Evolutionary conservation across 2,888 invertebrate genomes (phyloP).

Genomic region (Ferrisia virgata): DNA sequence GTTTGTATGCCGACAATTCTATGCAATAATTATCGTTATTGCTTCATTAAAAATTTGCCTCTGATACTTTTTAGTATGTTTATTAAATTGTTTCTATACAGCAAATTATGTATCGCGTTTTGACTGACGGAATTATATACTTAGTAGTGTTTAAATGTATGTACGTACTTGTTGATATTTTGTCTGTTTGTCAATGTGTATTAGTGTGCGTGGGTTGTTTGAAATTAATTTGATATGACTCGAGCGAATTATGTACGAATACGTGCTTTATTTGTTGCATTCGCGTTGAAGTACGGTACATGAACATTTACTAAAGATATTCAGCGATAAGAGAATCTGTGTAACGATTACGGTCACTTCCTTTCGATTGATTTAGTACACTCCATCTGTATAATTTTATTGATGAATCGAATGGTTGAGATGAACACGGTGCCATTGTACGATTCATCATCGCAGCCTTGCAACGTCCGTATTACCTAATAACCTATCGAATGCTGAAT

Average conservation of each 20-base stretch:
- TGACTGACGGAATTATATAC: not conserved
- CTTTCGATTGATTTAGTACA: not conserved
- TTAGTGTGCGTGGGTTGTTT: not conserved
- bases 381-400: not conserved
- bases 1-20: not conserved
- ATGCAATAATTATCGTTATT: not conserved
- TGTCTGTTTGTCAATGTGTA: not conserved
- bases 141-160: no score
- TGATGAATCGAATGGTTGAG: not conserved
- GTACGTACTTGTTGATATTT: not conserved
- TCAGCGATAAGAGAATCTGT: not conserved
- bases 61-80: not conserved
- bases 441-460: not conserved
- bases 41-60: not conserved
- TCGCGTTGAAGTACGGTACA: no score
- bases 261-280: not conserved
- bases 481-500: not conserved
- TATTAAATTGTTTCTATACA: not conserved
- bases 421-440: not conserved
- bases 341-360: not conserved
- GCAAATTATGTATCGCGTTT: not conserved
- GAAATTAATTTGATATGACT: not conserved
- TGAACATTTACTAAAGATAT: not conserved
- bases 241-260: not conserved
- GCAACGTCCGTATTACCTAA: not conserved